Conservation (phyloP, 1,140 invertebrate genomes). For the Polypedilum vanderplanki region DNA sequence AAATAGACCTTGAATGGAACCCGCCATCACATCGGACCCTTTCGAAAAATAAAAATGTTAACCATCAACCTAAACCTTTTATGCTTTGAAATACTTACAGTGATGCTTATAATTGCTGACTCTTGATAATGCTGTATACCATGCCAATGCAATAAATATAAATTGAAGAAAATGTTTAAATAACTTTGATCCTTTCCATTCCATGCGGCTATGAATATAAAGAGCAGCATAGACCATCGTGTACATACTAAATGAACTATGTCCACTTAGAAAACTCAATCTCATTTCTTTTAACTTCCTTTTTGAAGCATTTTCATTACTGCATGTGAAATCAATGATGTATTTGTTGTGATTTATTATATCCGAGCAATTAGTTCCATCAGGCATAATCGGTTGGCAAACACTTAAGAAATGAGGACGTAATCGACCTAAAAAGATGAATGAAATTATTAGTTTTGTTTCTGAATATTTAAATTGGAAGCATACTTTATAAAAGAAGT, state of each 20-base stretch:
- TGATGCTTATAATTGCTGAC: constrained; percentile 96
- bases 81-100: constrained; percentile 40
- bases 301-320: constrained; percentile 47
- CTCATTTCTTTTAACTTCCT: constrained; percentile 63
- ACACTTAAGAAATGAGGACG: constrained; percentile 79
- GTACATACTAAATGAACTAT: constrained; percentile 73
- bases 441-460: no score
- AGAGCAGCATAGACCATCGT: constrained; percentile 73
- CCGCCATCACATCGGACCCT: constrained; percentile 37
- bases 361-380: constrained; percentile 47
- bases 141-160: constrained; percentile 62
- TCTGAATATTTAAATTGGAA: no score
- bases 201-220: constrained; percentile 72
- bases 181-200: constrained; percentile 65
- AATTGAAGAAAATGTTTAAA: constrained; percentile 70
- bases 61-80: no score
- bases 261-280: constrained; percentile 74
- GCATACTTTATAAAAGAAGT: no score
- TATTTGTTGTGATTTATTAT: constrained; percentile 53
- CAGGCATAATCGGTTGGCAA: constrained; percentile 54
- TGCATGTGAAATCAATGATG: constrained; percentile 57
- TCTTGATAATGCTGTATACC: constrained; percentile 75
- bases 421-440: constrained; percentile 47
- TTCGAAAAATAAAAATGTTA: background rate
- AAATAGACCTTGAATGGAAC: background rate